Conservation (phyloP, 2,888 invertebrate species). For the Tanytarsus gracilentus region DNA sequence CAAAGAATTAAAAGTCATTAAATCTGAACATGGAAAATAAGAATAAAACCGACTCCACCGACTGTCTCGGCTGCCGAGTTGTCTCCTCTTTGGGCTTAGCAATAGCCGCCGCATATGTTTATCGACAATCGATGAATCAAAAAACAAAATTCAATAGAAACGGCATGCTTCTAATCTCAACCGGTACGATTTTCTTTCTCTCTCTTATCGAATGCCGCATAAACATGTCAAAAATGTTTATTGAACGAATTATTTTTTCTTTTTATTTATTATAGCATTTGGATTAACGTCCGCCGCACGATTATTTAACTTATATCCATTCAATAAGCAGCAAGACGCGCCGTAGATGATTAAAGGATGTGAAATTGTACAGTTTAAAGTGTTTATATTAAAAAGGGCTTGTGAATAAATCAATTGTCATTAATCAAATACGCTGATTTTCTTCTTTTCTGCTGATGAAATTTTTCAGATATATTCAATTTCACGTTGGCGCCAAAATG, state of each 20-base stretch:
- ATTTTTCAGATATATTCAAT: too few relatives aligned
- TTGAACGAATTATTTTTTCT: background rate
- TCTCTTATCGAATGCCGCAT: background rate
- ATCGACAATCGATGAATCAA: background rate
- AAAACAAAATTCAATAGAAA: slow-evolving; percentile 2
- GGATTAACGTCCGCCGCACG: background rate
- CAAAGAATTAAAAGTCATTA: background rate
- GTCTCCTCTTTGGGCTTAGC: background rate
- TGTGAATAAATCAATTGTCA: too few relatives aligned
- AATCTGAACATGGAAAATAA: background rate
- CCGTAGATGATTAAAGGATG: too few relatives aligned
- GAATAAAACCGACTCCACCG: too few relatives aligned
- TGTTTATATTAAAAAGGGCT: background rate
- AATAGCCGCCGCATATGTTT: background rate
- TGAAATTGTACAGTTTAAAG: background rate
- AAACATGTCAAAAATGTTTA: slow-evolving; percentile 6
- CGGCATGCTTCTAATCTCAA: background rate
- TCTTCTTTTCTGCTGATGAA: too few relatives aligned
- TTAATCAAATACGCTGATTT: too few relatives aligned
- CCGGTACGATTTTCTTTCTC: background rate
- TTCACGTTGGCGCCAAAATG: too few relatives aligned
- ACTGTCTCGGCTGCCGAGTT: slow-evolving; percentile 12
- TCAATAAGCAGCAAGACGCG: background rate
- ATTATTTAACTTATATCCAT: slow-evolving; percentile 13
- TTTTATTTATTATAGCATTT: background rate